These are phyloP conservation scores for Macrobrachium nipponense DNA, from an alignment of 1,140 invertebrate genomes.

Conservation along the genomic window DNA sequence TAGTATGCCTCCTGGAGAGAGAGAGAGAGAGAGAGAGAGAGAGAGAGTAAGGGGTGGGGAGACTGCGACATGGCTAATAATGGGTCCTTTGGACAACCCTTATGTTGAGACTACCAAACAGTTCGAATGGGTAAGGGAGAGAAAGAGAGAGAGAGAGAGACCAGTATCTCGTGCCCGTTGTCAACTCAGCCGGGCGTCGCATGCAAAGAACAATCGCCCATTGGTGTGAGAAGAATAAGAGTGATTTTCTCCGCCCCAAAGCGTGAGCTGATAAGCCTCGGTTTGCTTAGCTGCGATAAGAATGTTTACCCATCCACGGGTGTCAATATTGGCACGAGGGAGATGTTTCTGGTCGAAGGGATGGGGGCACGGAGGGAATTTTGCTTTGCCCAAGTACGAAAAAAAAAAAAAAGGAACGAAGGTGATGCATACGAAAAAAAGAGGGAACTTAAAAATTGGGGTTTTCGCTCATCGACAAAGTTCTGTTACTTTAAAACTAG, in stretches of 20 bases:
- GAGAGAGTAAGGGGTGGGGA: background rate
- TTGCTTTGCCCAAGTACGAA: background rate
- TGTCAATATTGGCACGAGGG: conserved; percentile 24
- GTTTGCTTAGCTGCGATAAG: conserved; percentile 16
- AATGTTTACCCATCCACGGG: conserved; percentile 23
- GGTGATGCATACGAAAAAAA: background rate
- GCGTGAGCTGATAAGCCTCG: conserved; percentile 14
- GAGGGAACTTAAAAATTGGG: no score
- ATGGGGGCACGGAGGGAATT: no score
- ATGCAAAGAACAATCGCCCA: background rate
- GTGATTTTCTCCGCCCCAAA: background rate
- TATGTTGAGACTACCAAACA: background rate
- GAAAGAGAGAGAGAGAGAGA: background rate
- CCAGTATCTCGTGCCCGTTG: background rate
- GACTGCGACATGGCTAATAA: background rate
- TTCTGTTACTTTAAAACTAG: no score
- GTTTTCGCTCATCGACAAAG: no score
- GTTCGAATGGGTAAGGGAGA: background rate
- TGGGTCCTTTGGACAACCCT: background rate
- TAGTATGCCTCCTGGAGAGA: no score
- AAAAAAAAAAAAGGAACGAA: background rate
- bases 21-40: background rate
- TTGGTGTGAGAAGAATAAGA: background rate
- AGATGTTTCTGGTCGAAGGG: conserved; percentile 5
- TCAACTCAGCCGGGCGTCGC: background rate